Evolutionary conservation across 2,113 vertebrate genomes (phyloP), one percentile per base, ranked within the genome.

Genomic region (Tichodroma muraria): DNA sequence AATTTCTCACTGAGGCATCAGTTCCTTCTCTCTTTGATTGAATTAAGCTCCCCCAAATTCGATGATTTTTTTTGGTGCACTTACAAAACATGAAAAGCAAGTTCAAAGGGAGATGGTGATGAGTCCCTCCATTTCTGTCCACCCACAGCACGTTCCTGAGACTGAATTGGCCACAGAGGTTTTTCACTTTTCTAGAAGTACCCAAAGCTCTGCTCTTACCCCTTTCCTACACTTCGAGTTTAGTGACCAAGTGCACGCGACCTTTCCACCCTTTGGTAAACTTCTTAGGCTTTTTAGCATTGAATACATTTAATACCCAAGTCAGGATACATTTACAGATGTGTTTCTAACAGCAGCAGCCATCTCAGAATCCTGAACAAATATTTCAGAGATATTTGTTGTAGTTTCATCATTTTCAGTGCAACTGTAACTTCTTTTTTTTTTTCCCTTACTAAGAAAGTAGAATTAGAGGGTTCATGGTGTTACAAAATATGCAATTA

Each of bases 161-260:
- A 11, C 37, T 40, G 15, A 61, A 64, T 38, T 87, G 57, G 21
- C 56, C 42, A 0, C 6, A 21, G 1, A 23, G 25, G 6, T 80
- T 79, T 78, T 56, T 65, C 49, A 38, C 37, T 80, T 84, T 75
- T 4, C 14, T n/a, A 24, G 27, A 71, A 83, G 16, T 56, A 71
- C 57, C 52, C 81, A 31, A 57, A 88, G 38, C 42, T 80, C 79
- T 56, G 59, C 45, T 9, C 33, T 91, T 61, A 3, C 5, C 33
- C 53, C 27, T 35, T 79, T 52, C 68, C 31, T 75, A 0, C 40
- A 59, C 49, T 15, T 22, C 4, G 16, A 85, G 13, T 66, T 68
- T 8, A 40, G 1, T 44, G 68, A 47, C 27, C 37, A 61, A 40
- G 0, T 10, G 40, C 54, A 31, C 0, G 0, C 28, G 27, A 31